phyloP scores from a whole-genome alignment of 2,888 invertebrate species.

The Melieria omissa region DNA sequence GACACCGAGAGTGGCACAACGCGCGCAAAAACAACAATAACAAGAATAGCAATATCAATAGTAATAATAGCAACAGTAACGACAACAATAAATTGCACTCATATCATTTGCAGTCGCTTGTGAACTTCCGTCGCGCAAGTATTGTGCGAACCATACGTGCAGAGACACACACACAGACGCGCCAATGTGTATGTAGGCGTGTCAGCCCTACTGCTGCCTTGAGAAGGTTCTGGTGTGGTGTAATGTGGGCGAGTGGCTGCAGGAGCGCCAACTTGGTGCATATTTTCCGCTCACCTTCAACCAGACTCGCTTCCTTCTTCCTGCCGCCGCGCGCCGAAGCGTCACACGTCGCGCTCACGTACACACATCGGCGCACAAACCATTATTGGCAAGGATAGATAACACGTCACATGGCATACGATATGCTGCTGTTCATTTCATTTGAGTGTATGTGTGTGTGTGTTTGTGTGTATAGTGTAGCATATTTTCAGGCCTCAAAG shows the following conservation, averaged over 20 bases:
- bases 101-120: background rate
- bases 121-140: background rate
- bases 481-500: conserved; percentile 20
- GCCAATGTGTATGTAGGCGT: no score
- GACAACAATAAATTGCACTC: no score
- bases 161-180: background rate
- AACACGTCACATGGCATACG: conserved; percentile 20
- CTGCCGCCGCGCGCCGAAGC: background rate
- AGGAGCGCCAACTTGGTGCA: background rate
- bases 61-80: no score
- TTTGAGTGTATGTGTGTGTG: conserved; percentile 13
- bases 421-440: conserved; percentile 10
- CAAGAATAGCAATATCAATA: no score
- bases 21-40: background rate
- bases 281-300: background rate
- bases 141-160: background rate
- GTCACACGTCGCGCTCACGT: no score
- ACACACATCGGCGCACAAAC: no score
- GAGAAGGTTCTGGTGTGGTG: no score
- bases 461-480: background rate
- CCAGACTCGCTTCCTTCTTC: background rate
- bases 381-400: conserved; percentile 13
- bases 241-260: no score
- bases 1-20: background rate
- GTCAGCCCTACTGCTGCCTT: no score